Conservation (phyloP, 2,888 invertebrate species). For the Marronus borbonicus region DNA sequence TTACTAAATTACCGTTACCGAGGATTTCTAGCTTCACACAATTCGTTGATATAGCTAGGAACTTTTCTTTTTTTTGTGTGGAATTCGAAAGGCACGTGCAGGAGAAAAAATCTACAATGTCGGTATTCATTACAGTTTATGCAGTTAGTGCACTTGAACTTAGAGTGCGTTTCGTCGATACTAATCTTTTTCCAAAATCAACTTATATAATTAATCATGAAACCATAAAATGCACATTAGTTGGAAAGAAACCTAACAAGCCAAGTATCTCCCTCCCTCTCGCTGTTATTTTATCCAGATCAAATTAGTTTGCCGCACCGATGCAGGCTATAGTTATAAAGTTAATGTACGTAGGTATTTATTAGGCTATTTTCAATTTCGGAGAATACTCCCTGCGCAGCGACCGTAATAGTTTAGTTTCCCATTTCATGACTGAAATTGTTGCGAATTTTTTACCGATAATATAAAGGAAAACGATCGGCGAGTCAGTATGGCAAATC, state of each 20-base stretch:
- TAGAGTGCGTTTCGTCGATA: neutral
- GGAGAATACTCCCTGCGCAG: neutral
- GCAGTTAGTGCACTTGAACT: constrained; percentile 1
- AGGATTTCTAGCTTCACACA: too few species aligned
- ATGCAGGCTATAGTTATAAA: neutral
- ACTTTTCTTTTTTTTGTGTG: too few species aligned
- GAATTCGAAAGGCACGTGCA: too few species aligned
- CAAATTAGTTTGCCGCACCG: constrained; percentile 7
- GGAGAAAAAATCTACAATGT: too few species aligned
- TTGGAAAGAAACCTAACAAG: constrained; percentile 39
- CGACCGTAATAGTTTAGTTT: neutral
- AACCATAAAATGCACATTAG: constrained; percentile 43
- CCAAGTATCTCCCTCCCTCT: neutral
- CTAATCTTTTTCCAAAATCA: neutral
- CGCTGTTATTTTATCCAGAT: constrained; percentile 5
- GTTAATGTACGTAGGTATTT: too few species aligned
- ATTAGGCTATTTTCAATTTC: too few species aligned
- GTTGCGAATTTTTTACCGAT: constrained; percentile 1
- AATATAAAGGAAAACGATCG: constrained; percentile 9
- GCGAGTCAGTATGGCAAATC: constrained; percentile 20
- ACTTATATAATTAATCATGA: constrained; percentile 39
- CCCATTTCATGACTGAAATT: constrained; percentile 18
- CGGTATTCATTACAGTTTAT: too few species aligned
- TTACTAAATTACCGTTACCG: too few species aligned
- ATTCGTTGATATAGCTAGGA: too few species aligned